Evolutionary conservation across 2,113 vertebrate species (phyloP), one percentile per base, ranked within the genome.

Genomic region (Numenius arquata): DNA sequence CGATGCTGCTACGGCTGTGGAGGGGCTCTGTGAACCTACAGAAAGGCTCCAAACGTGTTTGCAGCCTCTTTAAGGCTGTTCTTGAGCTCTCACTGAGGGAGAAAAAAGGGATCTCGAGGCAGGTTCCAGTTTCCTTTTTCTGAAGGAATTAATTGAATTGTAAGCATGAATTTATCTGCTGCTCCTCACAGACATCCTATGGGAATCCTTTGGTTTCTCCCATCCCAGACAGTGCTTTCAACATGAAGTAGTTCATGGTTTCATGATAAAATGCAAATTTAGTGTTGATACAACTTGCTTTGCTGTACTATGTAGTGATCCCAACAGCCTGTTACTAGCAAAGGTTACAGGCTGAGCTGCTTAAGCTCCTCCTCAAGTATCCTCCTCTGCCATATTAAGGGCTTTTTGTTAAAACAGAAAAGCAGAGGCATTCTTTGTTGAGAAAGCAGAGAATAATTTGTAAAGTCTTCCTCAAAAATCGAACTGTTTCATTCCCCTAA

Each of bases 211-310:
- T 48, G 41, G 11, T 71, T 89, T 77, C 73, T 85, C 36, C 65
- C 65, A 77, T 82, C 36, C 32, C 56, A 72, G 62, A 26, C 58
- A 75, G 30, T 12, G 5, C 30, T 84, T 73, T 41, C 32, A 52
- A 3, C 34, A 8, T 14, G 29, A 26, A 65, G 17, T 10, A 29
- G 36, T 50, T 90, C 36, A 40, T 0, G 0, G 29, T 82, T 78
- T 30, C 25, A 3, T 19, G 47, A 16, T 78, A 25, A 88, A 88
- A 71, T 62, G 32, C 11, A 25, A 8, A 9, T 40, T 41, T 26
- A 11, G 8, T 34, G 36, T 58, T 58, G 11, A 2, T n/a, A n/a
- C n/a, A n/a, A n/a, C n/a, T n/a, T n/a, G n/a, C n/a, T n/a, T n/a
- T n/a, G n/a, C n/a, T n/a, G n/a, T n/a, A n/a, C n/a, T n/a, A n/a